These are phyloP conservation scores for Colaptes auratus DNA, from an alignment of 2,113 vertebrate genomes.

Conservation along the genomic window DNA sequence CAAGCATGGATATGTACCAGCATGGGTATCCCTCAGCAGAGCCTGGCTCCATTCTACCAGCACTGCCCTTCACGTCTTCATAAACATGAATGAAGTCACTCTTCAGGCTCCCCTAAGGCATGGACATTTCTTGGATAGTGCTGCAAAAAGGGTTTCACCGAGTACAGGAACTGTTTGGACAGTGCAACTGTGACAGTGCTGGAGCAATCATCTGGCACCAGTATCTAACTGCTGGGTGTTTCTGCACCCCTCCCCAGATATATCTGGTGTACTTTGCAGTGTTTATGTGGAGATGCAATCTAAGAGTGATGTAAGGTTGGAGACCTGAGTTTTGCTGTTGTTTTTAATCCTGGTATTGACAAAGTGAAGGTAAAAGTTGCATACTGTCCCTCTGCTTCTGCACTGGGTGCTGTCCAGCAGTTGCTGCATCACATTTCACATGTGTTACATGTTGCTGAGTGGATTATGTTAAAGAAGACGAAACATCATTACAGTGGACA, in stretches of 20 bases:
- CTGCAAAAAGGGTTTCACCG: background rate
- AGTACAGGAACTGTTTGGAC: background rate
- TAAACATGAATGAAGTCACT: too few species aligned
- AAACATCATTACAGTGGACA: background rate
- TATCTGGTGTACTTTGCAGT: background rate
- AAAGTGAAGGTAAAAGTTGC: background rate
- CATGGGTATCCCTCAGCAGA: too few species aligned
- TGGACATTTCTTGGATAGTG: background rate
- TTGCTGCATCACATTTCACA: background rate
- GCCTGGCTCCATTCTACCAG: too few species aligned
- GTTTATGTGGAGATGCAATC: background rate
- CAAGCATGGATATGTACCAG: rapidly evolving
- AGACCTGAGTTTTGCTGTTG: background rate
- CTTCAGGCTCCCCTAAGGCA: background rate
- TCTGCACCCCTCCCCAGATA: background rate
- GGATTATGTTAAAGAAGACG: background rate
- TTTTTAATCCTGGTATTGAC: background rate
- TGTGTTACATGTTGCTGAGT: rapidly evolving
- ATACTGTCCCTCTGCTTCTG: background rate
- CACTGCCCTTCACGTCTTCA: too few species aligned
- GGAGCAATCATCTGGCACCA: background rate
- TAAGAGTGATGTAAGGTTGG: background rate
- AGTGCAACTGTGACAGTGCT: rapidly evolving
- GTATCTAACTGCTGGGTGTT: rapidly evolving
- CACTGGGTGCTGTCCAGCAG: background rate